These are phyloP conservation scores for Callithrix jacchus DNA, from an alignment of 2,113 vertebrate genomes.

Conservation along the genomic window DNA sequence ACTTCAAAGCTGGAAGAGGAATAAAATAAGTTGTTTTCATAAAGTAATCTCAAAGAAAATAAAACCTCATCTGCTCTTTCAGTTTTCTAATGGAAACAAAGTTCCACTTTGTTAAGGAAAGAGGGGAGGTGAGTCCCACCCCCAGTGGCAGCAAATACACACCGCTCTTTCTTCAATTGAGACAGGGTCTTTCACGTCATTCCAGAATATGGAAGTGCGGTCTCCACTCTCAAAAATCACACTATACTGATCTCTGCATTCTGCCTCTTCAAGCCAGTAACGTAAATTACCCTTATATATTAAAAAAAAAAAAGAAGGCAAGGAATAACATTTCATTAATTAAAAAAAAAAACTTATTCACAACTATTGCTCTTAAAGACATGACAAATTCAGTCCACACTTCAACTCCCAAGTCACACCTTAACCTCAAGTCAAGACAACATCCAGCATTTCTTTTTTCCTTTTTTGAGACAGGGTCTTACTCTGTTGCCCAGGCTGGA, in stretches of 20 bases:
- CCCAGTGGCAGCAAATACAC: constrained; percentile 63
- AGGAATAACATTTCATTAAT: not conserved
- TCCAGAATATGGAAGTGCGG: constrained; percentile 94
- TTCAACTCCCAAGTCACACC: not conserved
- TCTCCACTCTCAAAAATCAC: constrained; percentile 99
- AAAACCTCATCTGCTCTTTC: not conserved
- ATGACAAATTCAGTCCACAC: fast-evolving
- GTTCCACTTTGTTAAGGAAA: not conserved
- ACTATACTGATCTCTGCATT: constrained; percentile 98
- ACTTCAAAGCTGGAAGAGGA: not conserved
- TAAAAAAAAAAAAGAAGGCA: not conserved
- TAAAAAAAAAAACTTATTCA: fast-evolving
- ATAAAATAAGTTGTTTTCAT: not conserved
- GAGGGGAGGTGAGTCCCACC: not conserved
- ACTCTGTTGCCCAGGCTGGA: not conserved
- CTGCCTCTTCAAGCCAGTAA: constrained; percentile 96
- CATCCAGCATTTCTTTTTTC: not conserved
- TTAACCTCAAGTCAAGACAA: fast-evolving
- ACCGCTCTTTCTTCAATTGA: constrained; percentile 95
- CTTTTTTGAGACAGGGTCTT: not conserved
- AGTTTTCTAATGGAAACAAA: not conserved
- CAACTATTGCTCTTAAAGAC: fast-evolving
- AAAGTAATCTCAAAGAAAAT: not conserved
- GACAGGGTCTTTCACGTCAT: constrained; percentile 95
- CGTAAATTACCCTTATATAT: constrained; percentile 92